Conservation (phyloP, 1,140 invertebrate genomes). For the Drosophila chauvacae region DNA sequence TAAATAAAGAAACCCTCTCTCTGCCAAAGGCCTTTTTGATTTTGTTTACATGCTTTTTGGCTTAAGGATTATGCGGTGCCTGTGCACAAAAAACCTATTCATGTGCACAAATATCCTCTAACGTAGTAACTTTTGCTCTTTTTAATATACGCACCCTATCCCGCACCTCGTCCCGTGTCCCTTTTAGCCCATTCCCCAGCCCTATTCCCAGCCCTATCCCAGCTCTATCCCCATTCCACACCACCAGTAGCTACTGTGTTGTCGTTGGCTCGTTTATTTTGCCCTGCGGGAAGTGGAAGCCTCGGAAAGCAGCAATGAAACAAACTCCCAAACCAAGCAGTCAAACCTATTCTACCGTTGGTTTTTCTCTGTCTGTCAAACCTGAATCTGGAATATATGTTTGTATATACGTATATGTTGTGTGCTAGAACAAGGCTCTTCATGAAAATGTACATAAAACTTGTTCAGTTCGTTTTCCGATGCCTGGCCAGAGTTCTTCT, state of each 20-base stretch:
- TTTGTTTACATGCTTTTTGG: constrained; percentile 57
- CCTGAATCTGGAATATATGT: constrained; percentile 1
- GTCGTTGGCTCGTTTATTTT: constrained; percentile 37
- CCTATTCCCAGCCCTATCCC: neutral
- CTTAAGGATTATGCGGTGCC: constrained; percentile 61
- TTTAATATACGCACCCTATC: constrained; percentile 59
- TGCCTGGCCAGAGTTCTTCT: constrained; percentile 15
- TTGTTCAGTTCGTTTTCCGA: constrained; percentile 36
- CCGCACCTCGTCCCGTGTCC: constrained; percentile 3
- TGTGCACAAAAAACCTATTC: constrained; percentile 49
- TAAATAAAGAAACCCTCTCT: constrained; percentile 17
- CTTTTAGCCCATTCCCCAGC: neutral
- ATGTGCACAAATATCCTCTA: constrained; percentile 60
- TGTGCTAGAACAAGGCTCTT: constrained; percentile 13
- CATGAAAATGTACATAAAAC: constrained; percentile 32
- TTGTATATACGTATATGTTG: neutral
- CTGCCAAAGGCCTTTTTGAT: constrained; percentile 51
- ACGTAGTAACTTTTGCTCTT: constrained; percentile 71
- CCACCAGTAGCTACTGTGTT: constrained; percentile 26
- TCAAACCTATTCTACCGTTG: constrained; percentile 8
- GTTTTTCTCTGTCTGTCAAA: constrained; percentile 13
- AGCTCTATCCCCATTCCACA: neutral
- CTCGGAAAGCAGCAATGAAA: constrained; percentile 58
- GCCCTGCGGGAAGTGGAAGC: constrained; percentile 54
- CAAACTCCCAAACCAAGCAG: constrained; percentile 44